phyloP scores from a whole-genome alignment of 2,797 vertebrate genomes.

The Picus viridis region DNA sequence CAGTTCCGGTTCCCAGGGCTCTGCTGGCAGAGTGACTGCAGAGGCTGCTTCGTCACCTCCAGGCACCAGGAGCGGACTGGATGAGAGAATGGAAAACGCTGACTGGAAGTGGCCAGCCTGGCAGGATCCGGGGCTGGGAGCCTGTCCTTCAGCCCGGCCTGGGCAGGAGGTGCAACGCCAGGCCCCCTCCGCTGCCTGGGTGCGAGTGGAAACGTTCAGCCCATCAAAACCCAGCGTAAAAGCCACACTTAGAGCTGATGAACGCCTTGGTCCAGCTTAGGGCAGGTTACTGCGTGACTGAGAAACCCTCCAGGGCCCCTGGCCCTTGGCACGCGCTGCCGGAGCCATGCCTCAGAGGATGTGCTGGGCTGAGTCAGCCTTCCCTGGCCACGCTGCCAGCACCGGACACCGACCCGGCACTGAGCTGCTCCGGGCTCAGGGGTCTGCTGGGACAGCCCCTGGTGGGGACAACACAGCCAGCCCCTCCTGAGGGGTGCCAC shows the following conservation, averaged over 20 bases:
- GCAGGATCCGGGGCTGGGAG: background rate
- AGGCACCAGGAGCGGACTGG: background rate
- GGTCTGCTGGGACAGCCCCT: background rate
- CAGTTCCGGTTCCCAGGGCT: constrained; percentile 37
- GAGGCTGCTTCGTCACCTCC: background rate
- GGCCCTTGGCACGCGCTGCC: background rate
- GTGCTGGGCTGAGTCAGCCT: background rate
- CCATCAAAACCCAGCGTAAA: background rate
- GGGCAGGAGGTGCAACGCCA: background rate
- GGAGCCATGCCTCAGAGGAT: background rate
- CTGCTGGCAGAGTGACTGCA: background rate
- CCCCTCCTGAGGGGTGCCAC: background rate
- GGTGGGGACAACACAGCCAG: background rate
- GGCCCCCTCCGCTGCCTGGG: background rate
- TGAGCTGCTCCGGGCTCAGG: background rate
- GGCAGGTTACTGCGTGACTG: background rate
- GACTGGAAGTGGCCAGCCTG: background rate
- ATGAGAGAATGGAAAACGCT: background rate
- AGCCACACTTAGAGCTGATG: background rate
- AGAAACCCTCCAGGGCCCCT: background rate
- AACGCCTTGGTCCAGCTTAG: background rate
- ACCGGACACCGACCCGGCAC: background rate
- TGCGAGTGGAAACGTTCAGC: background rate
- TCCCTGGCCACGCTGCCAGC: rapidly evolving
- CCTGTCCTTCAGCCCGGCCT: rapidly evolving